phyloP scores from a whole-genome alignment of 2,113 vertebrate genomes.

The Alethe diademata region DNA sequence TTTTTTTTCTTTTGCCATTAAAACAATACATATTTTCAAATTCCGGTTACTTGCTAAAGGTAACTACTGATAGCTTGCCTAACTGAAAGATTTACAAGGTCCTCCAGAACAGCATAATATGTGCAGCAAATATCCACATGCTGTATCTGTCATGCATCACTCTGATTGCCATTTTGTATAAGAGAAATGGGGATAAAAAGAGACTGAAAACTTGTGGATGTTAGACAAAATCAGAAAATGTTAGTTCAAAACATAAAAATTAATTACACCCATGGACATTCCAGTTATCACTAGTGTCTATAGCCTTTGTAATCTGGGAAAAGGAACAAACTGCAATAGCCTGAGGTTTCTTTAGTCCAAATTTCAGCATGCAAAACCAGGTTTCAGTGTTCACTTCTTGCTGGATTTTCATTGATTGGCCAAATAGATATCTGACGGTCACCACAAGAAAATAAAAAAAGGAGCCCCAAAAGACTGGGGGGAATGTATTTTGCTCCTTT shows the following conservation, averaged over 20 bases:
- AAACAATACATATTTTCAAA: background rate
- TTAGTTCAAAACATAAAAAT: background rate
- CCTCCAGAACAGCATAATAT: background rate
- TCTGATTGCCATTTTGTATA: background rate
- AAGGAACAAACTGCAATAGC: background rate
- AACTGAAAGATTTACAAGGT: background rate
- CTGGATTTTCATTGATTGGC: background rate
- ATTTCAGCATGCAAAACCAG: background rate
- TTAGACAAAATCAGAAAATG: background rate
- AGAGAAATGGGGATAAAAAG: background rate
- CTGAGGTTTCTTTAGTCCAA: background rate
- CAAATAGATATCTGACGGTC: background rate
- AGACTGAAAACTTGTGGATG: background rate
- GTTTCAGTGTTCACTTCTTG: background rate
- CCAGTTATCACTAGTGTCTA: background rate
- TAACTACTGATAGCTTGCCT: background rate
- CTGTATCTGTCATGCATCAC: background rate
- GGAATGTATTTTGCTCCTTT: accelerated
- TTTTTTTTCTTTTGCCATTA: background rate
- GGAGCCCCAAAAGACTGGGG: accelerated
- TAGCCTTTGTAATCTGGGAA: background rate
- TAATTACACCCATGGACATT: background rate
- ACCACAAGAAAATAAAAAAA: background rate
- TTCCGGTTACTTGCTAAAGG: background rate
- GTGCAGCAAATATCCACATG: background rate